Evolutionary conservation across 1,140 invertebrate species (phyloP).

Genomic region (Cyclina sinensis): DNA sequence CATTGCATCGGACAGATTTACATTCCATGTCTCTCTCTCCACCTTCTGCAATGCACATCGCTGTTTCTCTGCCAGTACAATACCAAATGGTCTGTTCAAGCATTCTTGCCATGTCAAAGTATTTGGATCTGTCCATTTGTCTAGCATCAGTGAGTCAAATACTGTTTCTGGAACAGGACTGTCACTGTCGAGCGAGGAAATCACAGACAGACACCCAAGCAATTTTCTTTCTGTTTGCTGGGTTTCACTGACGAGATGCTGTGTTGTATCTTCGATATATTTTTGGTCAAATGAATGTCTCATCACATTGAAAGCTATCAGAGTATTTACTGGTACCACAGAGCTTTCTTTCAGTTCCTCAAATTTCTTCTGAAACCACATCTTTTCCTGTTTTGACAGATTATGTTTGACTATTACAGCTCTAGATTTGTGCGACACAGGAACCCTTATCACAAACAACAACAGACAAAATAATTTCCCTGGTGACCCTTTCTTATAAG

Average conservation of each 20-base stretch:
- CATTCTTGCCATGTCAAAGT: too few species aligned
- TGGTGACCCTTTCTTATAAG: slow-evolving; percentile 36
- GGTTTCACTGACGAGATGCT: not conserved
- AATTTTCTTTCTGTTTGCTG: slow-evolving; percentile 28
- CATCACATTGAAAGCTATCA: slow-evolving; percentile 53
- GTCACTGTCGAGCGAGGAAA: slow-evolving; percentile 38
- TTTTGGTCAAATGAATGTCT: slow-evolving; percentile 36
- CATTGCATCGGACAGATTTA: slow-evolving; percentile 23
- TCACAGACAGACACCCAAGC: not conserved
- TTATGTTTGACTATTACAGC: too few species aligned
- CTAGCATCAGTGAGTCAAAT: slow-evolving; percentile 43
- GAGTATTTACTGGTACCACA: slow-evolving; percentile 23
- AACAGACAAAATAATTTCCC: slow-evolving; percentile 44
- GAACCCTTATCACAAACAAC: too few species aligned
- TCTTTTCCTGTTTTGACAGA: not conserved
- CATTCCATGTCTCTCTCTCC: slow-evolving; percentile 21
- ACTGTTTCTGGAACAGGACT: slow-evolving; percentile 39
- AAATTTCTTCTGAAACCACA: slow-evolving; percentile 47
- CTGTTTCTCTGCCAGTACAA: not conserved
- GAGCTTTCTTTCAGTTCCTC: slow-evolving; percentile 15
- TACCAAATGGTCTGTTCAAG: slow-evolving; percentile 10
- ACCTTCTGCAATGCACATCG: not conserved
- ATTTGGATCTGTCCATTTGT: not conserved
- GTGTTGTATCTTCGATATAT: slow-evolving; percentile 1
- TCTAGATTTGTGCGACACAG: too few species aligned